phyloP scores from a whole-genome alignment of 1,140 invertebrate species.

The Dreissena polymorpha region DNA sequence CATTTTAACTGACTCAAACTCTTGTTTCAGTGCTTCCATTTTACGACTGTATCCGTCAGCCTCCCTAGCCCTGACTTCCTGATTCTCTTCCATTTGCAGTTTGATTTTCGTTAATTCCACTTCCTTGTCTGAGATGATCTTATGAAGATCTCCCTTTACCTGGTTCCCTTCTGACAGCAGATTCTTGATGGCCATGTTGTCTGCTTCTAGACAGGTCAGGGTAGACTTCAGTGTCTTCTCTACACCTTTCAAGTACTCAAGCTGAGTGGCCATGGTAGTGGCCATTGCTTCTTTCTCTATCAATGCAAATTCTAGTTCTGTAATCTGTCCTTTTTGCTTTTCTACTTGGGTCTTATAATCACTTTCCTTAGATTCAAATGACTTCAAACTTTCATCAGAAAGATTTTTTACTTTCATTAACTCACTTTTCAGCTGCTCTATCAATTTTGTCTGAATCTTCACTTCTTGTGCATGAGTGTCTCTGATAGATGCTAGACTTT shows the following conservation, averaged over 20 bases:
- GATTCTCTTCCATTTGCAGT: neutral
- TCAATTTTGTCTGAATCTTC: neutral
- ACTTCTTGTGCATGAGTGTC: neutral
- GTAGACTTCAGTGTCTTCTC: conserved; percentile 32
- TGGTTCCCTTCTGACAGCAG: conserved; percentile 12
- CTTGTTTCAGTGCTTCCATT: conserved; percentile 28
- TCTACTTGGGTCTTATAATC: conserved; percentile 12
- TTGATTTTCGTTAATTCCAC: neutral
- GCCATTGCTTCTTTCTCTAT: conserved; percentile 17
- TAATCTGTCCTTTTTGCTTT: conserved; percentile 1
- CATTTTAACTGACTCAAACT: conserved; percentile 1
- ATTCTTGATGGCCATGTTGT: conserved; percentile 40
- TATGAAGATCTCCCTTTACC: conserved; percentile 8
- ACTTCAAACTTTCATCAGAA: neutral
- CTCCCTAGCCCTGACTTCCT: neutral
- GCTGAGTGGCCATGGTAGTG: conserved; percentile 8
- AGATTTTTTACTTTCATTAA: conserved; percentile 2
- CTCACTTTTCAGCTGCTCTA: neutral
- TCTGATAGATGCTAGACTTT: neutral
- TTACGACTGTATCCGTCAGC: neutral
- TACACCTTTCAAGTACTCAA: conserved; percentile 26
- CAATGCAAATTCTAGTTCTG: conserved; percentile 11
- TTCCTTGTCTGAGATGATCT: conserved; percentile 7
- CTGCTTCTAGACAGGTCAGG: conserved; percentile 7
- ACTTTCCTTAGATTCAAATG: neutral